Evolutionary conservation across 2,113 vertebrate genomes (phyloP).

Genomic region (Penelope pileata): DNA sequence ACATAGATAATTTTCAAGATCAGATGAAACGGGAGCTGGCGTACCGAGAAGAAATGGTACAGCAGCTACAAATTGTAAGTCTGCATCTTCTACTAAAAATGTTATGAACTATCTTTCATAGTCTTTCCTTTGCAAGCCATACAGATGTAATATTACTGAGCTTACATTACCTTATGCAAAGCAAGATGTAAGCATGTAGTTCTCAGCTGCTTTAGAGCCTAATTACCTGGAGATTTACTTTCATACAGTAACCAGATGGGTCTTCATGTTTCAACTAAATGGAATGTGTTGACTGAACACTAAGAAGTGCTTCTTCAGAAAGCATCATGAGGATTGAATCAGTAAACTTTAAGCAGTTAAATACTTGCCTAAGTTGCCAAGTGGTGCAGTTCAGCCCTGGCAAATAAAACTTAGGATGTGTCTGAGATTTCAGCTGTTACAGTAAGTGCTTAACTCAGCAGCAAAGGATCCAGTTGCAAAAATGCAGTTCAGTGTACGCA

Average conservation of each 20-base stretch:
- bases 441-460: conserved; percentile 26
- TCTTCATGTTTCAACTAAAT: conserved; percentile 51
- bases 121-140: background rate
- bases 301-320: conserved; percentile 36
- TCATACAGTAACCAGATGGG: conserved; percentile 71
- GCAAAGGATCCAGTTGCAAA: conserved; percentile 1
- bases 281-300: conserved; percentile 38
- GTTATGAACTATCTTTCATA: background rate
- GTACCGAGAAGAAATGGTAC: conserved; percentile 98
- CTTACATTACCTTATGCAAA: background rate
- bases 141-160: background rate
- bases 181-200: conserved; percentile 8
- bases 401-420: background rate
- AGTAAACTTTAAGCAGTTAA: background rate
- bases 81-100: background rate
- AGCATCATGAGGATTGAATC: background rate
- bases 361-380: background rate
- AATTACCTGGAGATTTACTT: conserved; percentile 79
- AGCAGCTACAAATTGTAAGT: conserved; percentile 96
- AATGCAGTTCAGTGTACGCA: background rate
- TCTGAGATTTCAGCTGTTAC: background rate
- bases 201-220: conserved; percentile 68
- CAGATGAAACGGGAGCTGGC: conserved; percentile 98
- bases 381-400: background rate
- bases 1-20: conserved; percentile 96